Evolutionary conservation across 2,888 invertebrate genomes (phyloP), one percentile per base, ranked within the genome.

Genomic region (Stenchaetothrips biformis): DNA sequence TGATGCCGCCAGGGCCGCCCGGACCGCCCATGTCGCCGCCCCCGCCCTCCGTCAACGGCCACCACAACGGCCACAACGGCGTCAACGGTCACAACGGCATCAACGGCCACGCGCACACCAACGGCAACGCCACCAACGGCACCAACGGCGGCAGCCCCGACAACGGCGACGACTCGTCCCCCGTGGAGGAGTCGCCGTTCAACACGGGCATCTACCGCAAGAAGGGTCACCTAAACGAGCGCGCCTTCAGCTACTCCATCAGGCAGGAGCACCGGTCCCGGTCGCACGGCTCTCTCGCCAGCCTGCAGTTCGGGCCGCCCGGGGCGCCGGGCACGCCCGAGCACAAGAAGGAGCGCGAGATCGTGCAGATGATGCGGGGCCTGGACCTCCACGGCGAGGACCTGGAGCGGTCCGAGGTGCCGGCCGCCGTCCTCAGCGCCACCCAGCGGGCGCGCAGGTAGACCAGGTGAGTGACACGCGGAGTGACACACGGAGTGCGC

Each of bases 171-270:
- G 16, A 77, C 47, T 53, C 3, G 80, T 67, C 79, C 9, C 8
- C 80, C 9, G 83, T 83, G 8, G 84, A 83, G 18, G 90, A 90
- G 81, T 91, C 91, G 74, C 90, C 91, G 13, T 92, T 91, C 85
- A 91, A 95, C 79, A 93, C 94, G 0, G 94, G 94, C n/a, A 96
- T 96, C 82, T 96, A 96, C 86, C 89, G 95, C 84, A 93, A 95
- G 85, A 96, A 96, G 85, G 96, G 96, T 0, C 96, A 97, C 85
- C 88, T 97, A 83, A 97, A 97, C 87, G 97, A 97, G 87, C 89
- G 96, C 80, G 97, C 97, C 47, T 97, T 97, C 86, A 95, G 95
- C 81, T 96, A 97, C 88, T 96, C 96, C 84, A 97, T 97, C 85
- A 89, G 97, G 81, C 96, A 97, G 86, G 97, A 97, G 86, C 96